Conservation (phyloP, 2,888 invertebrate genomes). For the Lepas anatifera region DNA sequence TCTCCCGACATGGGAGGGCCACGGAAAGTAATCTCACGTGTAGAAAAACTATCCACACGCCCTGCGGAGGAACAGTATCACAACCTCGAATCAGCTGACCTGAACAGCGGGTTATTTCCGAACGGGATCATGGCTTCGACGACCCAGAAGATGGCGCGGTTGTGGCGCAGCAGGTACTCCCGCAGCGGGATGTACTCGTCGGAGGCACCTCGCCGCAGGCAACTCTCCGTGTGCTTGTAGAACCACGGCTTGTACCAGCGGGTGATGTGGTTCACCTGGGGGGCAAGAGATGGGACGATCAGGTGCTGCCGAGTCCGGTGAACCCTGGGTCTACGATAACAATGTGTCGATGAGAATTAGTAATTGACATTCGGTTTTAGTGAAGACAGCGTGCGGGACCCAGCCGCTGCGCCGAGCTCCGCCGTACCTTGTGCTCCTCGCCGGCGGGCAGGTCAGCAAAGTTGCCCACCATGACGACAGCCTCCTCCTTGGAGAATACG, state of each 20-base stretch:
- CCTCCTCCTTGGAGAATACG: constrained; percentile 47
- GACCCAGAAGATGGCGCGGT: constrained; percentile 58
- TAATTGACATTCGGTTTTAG: too few species aligned
- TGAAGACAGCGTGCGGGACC: too few species aligned
- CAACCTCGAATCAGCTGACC: too few species aligned
- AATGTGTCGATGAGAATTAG: too few species aligned
- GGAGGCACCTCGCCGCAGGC: constrained; percentile 40
- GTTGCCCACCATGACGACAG: constrained; percentile 53
- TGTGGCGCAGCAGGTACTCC: constrained; percentile 51
- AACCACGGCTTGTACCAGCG: constrained; percentile 60
- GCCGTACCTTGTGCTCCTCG: constrained; percentile 22
- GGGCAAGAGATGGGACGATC: too few species aligned
- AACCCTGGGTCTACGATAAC: too few species aligned
- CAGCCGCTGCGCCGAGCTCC: too few species aligned
- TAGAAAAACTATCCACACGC: too few species aligned
- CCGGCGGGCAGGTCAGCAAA: constrained; percentile 45
- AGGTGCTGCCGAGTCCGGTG: too few species aligned
- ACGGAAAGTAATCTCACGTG: too few species aligned
- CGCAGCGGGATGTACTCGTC: constrained; percentile 47
- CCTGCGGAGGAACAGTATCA: too few species aligned
- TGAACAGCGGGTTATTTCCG: constrained; percentile 50
- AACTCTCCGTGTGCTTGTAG: constrained; percentile 50
- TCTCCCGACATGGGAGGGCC: too few species aligned
- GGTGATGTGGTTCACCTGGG: constrained; percentile 44
- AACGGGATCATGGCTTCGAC: constrained; percentile 57